Conservation (phyloP, 2,888 invertebrate genomes). For the Diaperis boleti region DNA sequence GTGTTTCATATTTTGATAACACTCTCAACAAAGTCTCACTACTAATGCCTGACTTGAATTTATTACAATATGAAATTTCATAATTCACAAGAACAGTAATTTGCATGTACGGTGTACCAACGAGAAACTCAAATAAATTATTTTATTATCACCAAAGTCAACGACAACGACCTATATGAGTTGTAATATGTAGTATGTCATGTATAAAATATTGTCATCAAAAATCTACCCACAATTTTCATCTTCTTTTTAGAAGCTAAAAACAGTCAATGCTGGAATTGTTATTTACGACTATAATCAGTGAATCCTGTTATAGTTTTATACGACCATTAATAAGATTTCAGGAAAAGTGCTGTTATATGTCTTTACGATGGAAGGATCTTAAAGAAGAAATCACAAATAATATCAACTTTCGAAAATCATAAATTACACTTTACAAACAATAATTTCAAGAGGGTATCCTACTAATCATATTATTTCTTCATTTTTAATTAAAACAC, state of each 20-base stretch:
- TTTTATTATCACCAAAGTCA: slow-evolving; percentile 35
- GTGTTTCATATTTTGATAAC: slow-evolving; percentile 49
- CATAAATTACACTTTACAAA: slow-evolving; percentile 46
- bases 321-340: slow-evolving; percentile 13
- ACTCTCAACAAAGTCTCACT: slow-evolving; percentile 42
- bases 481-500: slow-evolving; percentile 52
- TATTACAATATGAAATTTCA: slow-evolving; percentile 36
- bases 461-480: slow-evolving; percentile 47
- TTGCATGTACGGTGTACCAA: slow-evolving; percentile 23
- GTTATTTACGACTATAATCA: slow-evolving; percentile 16
- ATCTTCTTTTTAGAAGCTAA: slow-evolving; percentile 20
- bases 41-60: slow-evolving; percentile 38
- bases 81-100: slow-evolving; percentile 34
- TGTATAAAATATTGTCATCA: slow-evolving; percentile 31
- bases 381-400: slow-evolving; percentile 33
- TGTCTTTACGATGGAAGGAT: slow-evolving; percentile 33
- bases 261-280: slow-evolving; percentile 9
- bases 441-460: slow-evolving; percentile 47
- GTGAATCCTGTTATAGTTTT: slow-evolving; percentile 23
- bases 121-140: slow-evolving; percentile 34
- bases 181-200: slow-evolving; percentile 24
- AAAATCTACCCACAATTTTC: slow-evolving; percentile 28
- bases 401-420: slow-evolving; percentile 35
- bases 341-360: slow-evolving; percentile 21
- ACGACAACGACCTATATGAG: neutral